Percentiles rank a stretch among this genome's conserved stretches.
Evolutionary conservation across 2,113 vertebrate genomes (phyloP).

Genomic region (Crotalus tigris): DNA sequence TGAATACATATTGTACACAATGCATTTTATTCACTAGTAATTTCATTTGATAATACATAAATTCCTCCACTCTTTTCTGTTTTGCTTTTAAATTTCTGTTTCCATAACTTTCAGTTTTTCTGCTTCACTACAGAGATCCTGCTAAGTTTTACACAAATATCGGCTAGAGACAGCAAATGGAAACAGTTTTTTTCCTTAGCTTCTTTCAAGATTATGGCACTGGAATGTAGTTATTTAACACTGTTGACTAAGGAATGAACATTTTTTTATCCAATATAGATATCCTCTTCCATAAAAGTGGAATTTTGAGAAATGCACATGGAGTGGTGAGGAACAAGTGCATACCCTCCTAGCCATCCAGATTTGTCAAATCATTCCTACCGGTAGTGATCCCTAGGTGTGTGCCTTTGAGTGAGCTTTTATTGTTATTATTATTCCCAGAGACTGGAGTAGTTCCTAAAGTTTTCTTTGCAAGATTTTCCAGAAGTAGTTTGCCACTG

Average conservation of each 20-base stretch:
- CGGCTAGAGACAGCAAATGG: not conserved
- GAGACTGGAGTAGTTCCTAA: not conserved
- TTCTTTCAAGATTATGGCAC: not conserved
- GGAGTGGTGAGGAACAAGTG: not conserved
- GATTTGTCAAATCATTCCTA: not conserved
- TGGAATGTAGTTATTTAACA: not conserved
- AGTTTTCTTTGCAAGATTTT: not conserved
- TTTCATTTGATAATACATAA: not conserved
- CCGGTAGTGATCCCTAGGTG: not conserved
- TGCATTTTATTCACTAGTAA: not conserved
- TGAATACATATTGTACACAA: not conserved
- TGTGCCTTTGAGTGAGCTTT: not conserved
- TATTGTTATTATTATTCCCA: not conserved
- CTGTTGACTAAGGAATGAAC: not conserved
- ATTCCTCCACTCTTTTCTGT: not conserved
- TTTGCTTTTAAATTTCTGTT: not conserved
- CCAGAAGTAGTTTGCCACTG: not conserved
- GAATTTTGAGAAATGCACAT: not conserved
- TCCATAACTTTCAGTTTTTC: not conserved
- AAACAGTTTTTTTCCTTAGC: not conserved
- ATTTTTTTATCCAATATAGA: not conserved
- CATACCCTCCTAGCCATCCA: not conserved
- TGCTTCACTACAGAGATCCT: not conserved
- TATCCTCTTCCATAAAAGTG: not conserved
- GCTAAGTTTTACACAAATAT: not conserved